Base-by-base conservation (phyloP, 2,113 vertebrate genomes). In the Conger conger region DNA sequence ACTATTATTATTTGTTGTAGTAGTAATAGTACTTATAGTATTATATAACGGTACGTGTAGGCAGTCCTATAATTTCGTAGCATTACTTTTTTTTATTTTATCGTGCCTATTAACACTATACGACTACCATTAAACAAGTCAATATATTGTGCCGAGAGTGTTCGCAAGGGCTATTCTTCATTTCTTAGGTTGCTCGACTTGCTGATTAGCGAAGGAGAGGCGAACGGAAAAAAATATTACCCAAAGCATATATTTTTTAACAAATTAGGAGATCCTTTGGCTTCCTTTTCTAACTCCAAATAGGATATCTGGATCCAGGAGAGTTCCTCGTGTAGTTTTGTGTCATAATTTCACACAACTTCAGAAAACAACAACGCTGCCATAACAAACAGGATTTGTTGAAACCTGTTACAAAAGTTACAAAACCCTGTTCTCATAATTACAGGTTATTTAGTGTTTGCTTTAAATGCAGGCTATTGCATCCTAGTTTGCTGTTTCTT, bases 251-350 rank as follows among this genome's bases (percentile, higher is more conserved):
- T 82, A 92, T 91, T 93, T 93, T 95, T 92, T 91, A 92, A 92
- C 86, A 86, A 16, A 79, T 87, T 86, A 38, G 60, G 83, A 87
- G 88, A 90, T 87, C 91, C 94, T 95, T 94, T 91, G 87, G 89
- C 94, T 95, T 96, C 94, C 94, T 92, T 84, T 86, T 27, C 84
- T 92, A 92, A 92, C 89, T 91, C 92, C 89, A 82, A 87, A 88
- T 87, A 42, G 50, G n/a, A 40, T n/a, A 23, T 81, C 68, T 57
- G 50, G 11, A 73, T 30, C 54, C 20, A 57, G 81, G 6, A 73
- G 68, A 82, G 57, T 42, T 87, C 79, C 53, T 83, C 84, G 81
- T 57, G 80, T 87, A 78, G 9, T 33, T 35, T 76, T 27, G 57
- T 27, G 18, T 27, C 18, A 50, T 50, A 50, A 50, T 50, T 27